These are phyloP conservation scores for Salmo trutta DNA, from an alignment of 2,797 vertebrate genomes.

Conservation along the genomic window DNA sequence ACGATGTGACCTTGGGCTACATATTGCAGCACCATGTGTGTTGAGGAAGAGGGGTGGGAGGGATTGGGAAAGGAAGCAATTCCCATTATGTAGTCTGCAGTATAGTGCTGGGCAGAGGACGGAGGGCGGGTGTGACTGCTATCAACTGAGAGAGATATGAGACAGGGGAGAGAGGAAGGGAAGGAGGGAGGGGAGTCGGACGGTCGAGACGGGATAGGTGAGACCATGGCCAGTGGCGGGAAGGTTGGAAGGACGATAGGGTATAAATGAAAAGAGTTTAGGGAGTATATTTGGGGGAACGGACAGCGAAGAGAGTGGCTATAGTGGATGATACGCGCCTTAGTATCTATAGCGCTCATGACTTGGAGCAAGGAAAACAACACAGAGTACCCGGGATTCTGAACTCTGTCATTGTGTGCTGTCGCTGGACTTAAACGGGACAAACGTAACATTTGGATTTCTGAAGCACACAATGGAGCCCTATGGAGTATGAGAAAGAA, in stretches of 20 bases:
- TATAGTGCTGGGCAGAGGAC: constrained; percentile 1
- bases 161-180: background rate
- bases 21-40: constrained; percentile 38
- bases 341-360: too few species aligned
- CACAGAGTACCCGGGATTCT: too few species aligned
- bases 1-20: constrained; percentile 74
- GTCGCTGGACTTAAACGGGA: too few species aligned
- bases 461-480: background rate
- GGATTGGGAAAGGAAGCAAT: constrained; percentile 4
- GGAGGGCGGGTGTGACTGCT: background rate
- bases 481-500: background rate
- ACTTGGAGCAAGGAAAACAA: too few species aligned
- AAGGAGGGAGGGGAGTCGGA: constrained; percentile 21
- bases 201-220: background rate
- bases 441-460: too few species aligned
- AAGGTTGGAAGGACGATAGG: background rate
- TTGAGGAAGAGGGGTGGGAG: constrained; percentile 35
- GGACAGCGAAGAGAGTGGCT: too few species aligned
- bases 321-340: too few species aligned
- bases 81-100: constrained; percentile 34
- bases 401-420: too few species aligned
- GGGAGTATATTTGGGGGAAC: background rate
- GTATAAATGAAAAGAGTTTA: background rate
- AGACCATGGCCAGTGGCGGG: background rate
- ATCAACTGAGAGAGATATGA: background rate